A percentile compares a stretch with the other conserved stretches of the same genome.
phyloP scores from a whole-genome alignment of 2,113 vertebrate genomes.

The Pagrus major region DNA sequence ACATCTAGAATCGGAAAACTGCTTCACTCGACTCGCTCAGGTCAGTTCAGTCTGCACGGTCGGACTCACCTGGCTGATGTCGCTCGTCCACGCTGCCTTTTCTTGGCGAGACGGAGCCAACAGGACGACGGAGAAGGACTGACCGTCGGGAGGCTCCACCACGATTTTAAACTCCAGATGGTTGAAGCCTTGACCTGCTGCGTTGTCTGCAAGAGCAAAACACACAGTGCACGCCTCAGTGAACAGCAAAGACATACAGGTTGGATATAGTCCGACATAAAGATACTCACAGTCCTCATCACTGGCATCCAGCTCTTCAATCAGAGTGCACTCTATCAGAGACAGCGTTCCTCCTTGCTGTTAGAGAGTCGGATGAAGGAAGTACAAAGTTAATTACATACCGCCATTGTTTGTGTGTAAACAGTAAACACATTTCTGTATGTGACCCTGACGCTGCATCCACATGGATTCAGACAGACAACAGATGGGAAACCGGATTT shows the following conservation, averaged over 20 bases:
- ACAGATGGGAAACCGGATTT: no score
- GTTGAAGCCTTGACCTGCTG: slow-evolving; percentile 91
- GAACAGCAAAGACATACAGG: neutral
- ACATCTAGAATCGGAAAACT: neutral
- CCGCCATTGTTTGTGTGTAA: no score
- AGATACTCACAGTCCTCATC: slow-evolving; percentile 95
- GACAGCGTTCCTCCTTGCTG: slow-evolving; percentile 95
- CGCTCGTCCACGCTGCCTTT: slow-evolving; percentile 97
- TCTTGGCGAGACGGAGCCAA: slow-evolving; percentile 95
- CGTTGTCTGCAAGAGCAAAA: slow-evolving; percentile 84
- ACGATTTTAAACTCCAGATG: slow-evolving; percentile 96
- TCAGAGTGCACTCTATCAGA: slow-evolving; percentile 93
- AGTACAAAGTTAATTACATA: no score
- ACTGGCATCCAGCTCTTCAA: slow-evolving; percentile 91
- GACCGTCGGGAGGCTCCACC: slow-evolving; percentile 89
- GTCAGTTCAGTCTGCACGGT: neutral
- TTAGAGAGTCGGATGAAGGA: slow-evolving; percentile 20
- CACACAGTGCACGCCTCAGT: neutral
- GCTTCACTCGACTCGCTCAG: neutral
- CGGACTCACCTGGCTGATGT: slow-evolving; percentile 93
- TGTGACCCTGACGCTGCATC: no score
- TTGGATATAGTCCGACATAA: neutral
- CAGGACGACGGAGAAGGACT: slow-evolving; percentile 92
- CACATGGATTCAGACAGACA: no score
- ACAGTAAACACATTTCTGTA: no score